These are phyloP conservation scores for Chrysodeixis includens DNA, from an alignment of 2,888 invertebrate genomes.

Conservation along the genomic window DNA sequence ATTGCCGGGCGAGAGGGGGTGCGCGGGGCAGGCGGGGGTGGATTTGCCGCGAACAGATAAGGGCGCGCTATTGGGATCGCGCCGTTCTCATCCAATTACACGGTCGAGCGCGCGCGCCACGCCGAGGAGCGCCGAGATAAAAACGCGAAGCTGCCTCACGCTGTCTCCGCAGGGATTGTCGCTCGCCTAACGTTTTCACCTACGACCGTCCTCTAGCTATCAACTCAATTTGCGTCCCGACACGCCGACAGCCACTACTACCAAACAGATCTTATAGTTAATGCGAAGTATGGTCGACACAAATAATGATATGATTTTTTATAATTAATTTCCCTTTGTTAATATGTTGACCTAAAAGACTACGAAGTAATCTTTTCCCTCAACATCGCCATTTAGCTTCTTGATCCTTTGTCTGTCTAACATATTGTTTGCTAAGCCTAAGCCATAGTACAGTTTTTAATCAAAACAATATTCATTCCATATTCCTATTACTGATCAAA, in stretches of 20 bases:
- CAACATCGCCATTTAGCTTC: too few relatives aligned
- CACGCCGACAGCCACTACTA: slow-evolving; percentile 57
- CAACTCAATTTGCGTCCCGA: slow-evolving; percentile 67
- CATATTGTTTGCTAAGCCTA: too few relatives aligned
- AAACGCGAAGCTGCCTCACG: slow-evolving; percentile 80
- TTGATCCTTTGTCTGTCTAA: too few relatives aligned
- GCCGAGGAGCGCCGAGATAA: slow-evolving; percentile 85
- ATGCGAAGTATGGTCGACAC: slow-evolving; percentile 31
- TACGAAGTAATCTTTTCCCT: too few relatives aligned
- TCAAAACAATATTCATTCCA: too few relatives aligned
- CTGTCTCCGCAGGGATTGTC: slow-evolving; percentile 88
- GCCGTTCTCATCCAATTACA: slow-evolving; percentile 89
- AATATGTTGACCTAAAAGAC: neutral
- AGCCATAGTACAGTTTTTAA: too few relatives aligned
- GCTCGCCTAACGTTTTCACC: slow-evolving; percentile 85
- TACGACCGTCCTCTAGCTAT: slow-evolving; percentile 76
- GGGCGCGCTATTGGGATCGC: slow-evolving; percentile 89
- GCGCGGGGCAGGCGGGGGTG: slow-evolving; percentile 70
- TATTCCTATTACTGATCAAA: too few relatives aligned
- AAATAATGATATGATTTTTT: slow-evolving; percentile 18
- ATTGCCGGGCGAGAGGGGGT: slow-evolving; percentile 78
- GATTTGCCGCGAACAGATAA: slow-evolving; percentile 89
- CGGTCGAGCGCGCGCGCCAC: slow-evolving; percentile 87
- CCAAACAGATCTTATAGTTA: slow-evolving; percentile 32
- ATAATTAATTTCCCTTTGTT: slow-evolving; percentile 16